These are phyloP conservation scores for Coenobita brevimanus DNA, from an alignment of 1,140 invertebrate species.

Conservation along the genomic window DNA sequence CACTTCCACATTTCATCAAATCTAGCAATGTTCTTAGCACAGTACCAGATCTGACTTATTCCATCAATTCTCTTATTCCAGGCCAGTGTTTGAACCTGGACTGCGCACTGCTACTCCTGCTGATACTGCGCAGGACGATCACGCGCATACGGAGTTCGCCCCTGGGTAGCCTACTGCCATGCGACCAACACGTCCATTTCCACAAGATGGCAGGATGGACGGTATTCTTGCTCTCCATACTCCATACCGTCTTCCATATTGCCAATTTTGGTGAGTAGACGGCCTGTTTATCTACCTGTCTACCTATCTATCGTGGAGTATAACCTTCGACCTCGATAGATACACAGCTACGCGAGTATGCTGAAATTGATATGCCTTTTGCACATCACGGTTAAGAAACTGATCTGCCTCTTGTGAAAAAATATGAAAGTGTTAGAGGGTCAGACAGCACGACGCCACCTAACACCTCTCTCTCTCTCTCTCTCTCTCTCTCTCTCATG, in stretches of 20 bases:
- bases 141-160: conserved; percentile 88
- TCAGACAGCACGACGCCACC: too few relatives aligned
- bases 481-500: too few relatives aligned
- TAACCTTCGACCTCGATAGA: too few relatives aligned
- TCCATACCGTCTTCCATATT: conserved; percentile 90
- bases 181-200: conserved; percentile 95
- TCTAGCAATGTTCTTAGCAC: too few relatives aligned
- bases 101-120: conserved; percentile 88
- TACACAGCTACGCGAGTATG: too few relatives aligned
- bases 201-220: conserved; percentile 91
- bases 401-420: too few relatives aligned
- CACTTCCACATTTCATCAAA: too few relatives aligned
- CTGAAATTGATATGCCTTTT: too few relatives aligned
- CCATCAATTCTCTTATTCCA: conserved; percentile 72
- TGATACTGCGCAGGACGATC: conserved; percentile 90
- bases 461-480: too few relatives aligned
- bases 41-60: background rate
- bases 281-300: background rate
- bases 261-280: conserved; percentile 84
- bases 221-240: conserved; percentile 82
- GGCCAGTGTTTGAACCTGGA: conserved; percentile 95
- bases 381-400: too few relatives aligned
- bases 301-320: too few relatives aligned
- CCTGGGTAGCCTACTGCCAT: conserved; percentile 82
- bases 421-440: too few relatives aligned